A percentile compares a stretch with the other conserved stretches of the same genome.
These are phyloP conservation scores for Centruroides sculpturatus DNA, from an alignment of 1,140 invertebrate species.

Conservation along the genomic window DNA sequence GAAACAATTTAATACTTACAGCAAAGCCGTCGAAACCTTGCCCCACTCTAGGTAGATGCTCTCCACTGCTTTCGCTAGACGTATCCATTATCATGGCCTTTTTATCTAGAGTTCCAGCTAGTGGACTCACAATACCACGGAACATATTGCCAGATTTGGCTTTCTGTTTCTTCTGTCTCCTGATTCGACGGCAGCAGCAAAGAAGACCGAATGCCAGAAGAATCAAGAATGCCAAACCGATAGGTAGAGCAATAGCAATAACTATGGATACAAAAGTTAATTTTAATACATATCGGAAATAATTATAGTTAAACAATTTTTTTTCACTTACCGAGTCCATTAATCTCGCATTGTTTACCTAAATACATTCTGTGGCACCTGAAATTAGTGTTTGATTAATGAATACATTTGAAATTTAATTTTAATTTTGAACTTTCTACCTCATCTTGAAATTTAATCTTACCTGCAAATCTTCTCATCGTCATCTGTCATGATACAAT, in stretches of 20 bases:
- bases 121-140: slow-evolving; percentile 10
- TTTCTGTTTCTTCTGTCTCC: slow-evolving; percentile 5
- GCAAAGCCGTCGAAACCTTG: slow-evolving; percentile 6
- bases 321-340: slow-evolving; percentile 21
- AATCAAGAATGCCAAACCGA: slow-evolving; percentile 21
- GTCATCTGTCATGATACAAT: slow-evolving; percentile 36
- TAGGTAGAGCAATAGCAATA: slow-evolving; percentile 22
- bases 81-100: slow-evolving; percentile 54
- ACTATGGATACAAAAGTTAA: slow-evolving; percentile 13
- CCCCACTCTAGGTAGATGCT: not conserved
- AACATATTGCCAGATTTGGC: slow-evolving; percentile 2
- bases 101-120: slow-evolving; percentile 37
- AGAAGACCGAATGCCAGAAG: slow-evolving; percentile 21
- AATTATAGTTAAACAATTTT: no score
- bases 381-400: not conserved
- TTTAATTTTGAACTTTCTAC: no score
- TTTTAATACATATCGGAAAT: not conserved
- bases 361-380: slow-evolving; percentile 23
- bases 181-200: slow-evolving; percentile 19
- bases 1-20: not conserved
- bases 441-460: not conserved
- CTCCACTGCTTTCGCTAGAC: slow-evolving; percentile 51
- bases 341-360: slow-evolving; percentile 23
- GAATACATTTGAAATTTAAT: no score
- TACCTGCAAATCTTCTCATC: slow-evolving; percentile 15